Percentiles rank a stretch among this genome's conserved stretches.
Evolutionary conservation across 1,140 invertebrate species (phyloP).

Genomic region (Heliconius hewitsoni): DNA sequence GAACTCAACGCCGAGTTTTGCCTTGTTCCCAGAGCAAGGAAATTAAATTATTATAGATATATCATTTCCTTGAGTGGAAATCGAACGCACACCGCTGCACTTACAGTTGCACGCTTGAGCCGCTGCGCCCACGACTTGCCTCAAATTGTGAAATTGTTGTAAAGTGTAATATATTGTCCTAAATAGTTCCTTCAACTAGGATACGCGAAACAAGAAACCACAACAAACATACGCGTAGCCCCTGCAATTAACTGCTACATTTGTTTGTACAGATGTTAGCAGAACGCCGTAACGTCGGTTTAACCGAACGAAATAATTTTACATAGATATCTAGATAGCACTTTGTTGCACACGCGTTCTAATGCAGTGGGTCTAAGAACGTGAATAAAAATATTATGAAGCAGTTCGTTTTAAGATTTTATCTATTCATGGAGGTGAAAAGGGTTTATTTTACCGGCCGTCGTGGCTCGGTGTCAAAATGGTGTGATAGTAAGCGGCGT

Average conservation of each 20-base stretch:
- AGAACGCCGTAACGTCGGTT: background rate
- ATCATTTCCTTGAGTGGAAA: too few relatives aligned
- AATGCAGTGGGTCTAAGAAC: background rate
- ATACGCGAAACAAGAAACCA: background rate
- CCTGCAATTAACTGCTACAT: slow-evolving; percentile 12
- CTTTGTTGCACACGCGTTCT: background rate
- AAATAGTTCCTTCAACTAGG: slow-evolving; percentile 3
- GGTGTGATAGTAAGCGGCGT: too few relatives aligned
- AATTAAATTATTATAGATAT: too few relatives aligned
- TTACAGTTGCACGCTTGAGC: too few relatives aligned
- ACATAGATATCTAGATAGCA: background rate
- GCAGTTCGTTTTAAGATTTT: too few relatives aligned
- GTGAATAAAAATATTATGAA: background rate
- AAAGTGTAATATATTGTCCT: slow-evolving; percentile 1
- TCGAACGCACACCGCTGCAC: too few relatives aligned
- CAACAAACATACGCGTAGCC: background rate
- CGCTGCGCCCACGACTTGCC: too few relatives aligned
- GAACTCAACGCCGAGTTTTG: too few relatives aligned
- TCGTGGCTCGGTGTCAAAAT: too few relatives aligned
- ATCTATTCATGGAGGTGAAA: too few relatives aligned
- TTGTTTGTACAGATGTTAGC: slow-evolving; percentile 13
- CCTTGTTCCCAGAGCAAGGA: too few relatives aligned
- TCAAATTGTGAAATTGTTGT: background rate
- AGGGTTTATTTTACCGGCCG: too few relatives aligned
- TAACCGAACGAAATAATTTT: background rate